Evolutionary conservation across 2,113 vertebrate species (phyloP), one percentile per base, ranked within the genome.

Genomic region (Oncorhynchus nerka): DNA sequence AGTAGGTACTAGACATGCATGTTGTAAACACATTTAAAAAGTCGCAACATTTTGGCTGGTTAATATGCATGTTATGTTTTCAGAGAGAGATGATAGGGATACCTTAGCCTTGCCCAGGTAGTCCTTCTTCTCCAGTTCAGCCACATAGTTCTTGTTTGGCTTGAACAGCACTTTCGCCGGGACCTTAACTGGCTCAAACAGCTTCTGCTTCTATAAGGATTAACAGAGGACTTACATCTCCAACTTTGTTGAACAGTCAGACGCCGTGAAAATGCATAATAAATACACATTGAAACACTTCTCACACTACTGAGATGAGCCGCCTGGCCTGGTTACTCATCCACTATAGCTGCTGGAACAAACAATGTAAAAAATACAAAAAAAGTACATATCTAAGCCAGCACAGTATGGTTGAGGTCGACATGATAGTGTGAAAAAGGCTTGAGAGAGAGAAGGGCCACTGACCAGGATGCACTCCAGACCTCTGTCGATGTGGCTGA

Each of bases 61-160:
- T 15, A 32, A 32, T 65, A 45, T 73, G 16, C 24, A 64, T 32
- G 22, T n/a, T 45, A 5, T 30, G 45, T 39, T 12, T 49, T 24
- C 16, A 22, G 19, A 59, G 20, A 49, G 26, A 59, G 22, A 61
- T 39, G 32, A 1, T 15, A 70, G 32, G 20, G 0, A 72, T 92
- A 99, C 98, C 93, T 84, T 96, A 2, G 98, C 96, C 88, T 99
- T 99, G 70, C 98, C 97, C 69, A 99, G 92, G 81, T 97, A 99
- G 87, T 99, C 97, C 83, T 96, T 99, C 91, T 97, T 98, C 89
- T 95, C 96, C 88, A 99, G 89, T 87, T 99, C 95, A 74, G 97
- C 97, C 78, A 99, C 96, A n/a, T 97, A 95, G 80, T 92, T 91
- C 87, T 97, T 97, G 0, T 98, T 98, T 0, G 98, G 98, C 76